Base-by-base conservation (phyloP, 2,797 vertebrate genomes). In the Alauda arvensis region DNA sequence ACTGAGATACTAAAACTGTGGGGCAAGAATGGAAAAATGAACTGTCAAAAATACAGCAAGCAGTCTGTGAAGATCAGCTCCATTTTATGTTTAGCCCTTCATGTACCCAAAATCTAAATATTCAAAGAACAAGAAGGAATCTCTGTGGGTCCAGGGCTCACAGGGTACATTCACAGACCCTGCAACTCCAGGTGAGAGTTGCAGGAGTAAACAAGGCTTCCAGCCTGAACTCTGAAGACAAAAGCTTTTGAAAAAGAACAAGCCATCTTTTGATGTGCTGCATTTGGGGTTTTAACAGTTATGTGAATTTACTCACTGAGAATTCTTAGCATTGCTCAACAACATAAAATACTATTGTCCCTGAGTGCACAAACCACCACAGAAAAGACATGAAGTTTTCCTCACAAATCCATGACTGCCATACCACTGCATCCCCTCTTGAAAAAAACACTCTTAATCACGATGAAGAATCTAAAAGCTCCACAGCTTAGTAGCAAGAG, bases 371-470 rank as follows among this genome's bases (percentile, higher is more conserved):
- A 91, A 90, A 84, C 40, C 57, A 87, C 39, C 74, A 81, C 67
- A 63, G 23, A 61, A 67, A 76, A 74, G 34, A 76, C 45, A 89
- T 2, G 13, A 90, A 67, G 37, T 65, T 79, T 87, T 91, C 77
- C 83, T 79, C 87, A 91, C 45, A 91, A 76, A 77, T 89, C 68
- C 57, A 1, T 37, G 57, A 74, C 46, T 63, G 77, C 37, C 3
- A 0, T 67, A 89, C 75, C 65, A 85, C 6, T 72, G 72, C 56
- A 71, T 42, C 91, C 70, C 92, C 37, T 82, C 81, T 82, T 24
- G 42, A 91, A 70, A 83, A 91, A 94, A 89, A 93, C 42, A 71
- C 49, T 89, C 53, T 63, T 70, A 82, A 83, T 18, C 87, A 94
- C 93, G 75, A 68, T 74, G 80, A 78, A 78, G 71, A 89, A 91